Evolutionary conservation across 2,888 invertebrate species (phyloP).

Genomic region (Hyles lineata): DNA sequence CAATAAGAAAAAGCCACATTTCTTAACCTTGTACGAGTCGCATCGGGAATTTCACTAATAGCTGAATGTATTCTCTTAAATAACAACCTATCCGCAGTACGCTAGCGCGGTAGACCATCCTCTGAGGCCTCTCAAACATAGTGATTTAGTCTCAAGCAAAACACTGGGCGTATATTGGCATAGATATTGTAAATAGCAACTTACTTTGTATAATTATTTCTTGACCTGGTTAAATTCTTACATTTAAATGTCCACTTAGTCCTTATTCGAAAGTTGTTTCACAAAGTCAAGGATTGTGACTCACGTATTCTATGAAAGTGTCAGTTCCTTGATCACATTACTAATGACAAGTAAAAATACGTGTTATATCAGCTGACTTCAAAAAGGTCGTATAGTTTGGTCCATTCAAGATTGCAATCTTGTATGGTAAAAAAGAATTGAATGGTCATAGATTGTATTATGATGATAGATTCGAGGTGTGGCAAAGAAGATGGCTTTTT

Average conservation of each 20-base stretch:
- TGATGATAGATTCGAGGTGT: too few species aligned
- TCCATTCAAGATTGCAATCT: neutral
- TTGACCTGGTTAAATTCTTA: neutral
- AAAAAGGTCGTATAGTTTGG: neutral
- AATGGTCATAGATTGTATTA: too few species aligned
- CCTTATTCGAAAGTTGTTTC: neutral
- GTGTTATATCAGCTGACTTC: neutral
- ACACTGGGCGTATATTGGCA: too few species aligned
- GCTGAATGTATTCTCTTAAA: too few species aligned
- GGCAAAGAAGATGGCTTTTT: too few species aligned
- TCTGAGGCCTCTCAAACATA: too few species aligned
- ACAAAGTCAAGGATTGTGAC: conserved; percentile 13
- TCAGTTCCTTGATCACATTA: neutral
- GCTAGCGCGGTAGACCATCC: too few species aligned
- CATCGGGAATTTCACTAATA: too few species aligned
- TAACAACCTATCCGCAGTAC: too few species aligned
- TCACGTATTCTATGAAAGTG: neutral
- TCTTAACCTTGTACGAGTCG: too few species aligned
- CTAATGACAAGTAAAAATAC: neutral
- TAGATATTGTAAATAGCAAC: neutral
- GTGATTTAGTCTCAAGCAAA: too few species aligned
- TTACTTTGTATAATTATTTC: neutral
- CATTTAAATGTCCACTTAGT: conserved; percentile 1
- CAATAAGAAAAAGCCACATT: too few species aligned
- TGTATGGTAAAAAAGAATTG: neutral